Evolutionary conservation across 1,140 invertebrate species (phyloP).

Genomic region (Oscheius sp.): DNA sequence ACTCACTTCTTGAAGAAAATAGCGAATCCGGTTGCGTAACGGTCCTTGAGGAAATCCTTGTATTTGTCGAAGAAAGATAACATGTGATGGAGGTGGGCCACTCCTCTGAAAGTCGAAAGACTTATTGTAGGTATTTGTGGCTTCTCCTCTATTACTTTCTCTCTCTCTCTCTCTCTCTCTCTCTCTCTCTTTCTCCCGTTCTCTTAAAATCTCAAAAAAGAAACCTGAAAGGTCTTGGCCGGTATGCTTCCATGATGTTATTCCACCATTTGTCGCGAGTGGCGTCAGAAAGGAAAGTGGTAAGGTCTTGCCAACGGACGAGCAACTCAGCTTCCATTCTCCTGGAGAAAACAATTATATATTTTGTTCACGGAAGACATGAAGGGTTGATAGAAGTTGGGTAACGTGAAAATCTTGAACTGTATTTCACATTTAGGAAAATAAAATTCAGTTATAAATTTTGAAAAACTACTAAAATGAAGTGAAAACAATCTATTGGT

Average conservation of each 20-base stretch:
- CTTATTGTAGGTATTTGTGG: neutral
- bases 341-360: neutral
- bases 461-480: neutral
- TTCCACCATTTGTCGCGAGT: constrained; percentile 57
- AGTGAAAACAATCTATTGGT: no score
- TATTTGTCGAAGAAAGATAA: constrained; percentile 64
- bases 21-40: constrained; percentile 64
- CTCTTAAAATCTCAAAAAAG: neutral
- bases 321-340: constrained; percentile 24
- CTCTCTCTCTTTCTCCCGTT: neutral
- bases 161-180: neutral
- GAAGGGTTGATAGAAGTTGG: neutral
- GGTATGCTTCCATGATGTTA: constrained; percentile 48
- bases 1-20: constrained; percentile 68
- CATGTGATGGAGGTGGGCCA: constrained; percentile 64
- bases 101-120: constrained; percentile 60
- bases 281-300: constrained; percentile 30
- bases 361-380: neutral
- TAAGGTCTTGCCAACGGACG: constrained; percentile 43
- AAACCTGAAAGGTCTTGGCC: constrained; percentile 51
- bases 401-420: neutral
- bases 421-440: neutral
- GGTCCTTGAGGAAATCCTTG: constrained; percentile 63
- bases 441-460: neutral
- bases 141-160: neutral